Conservation (phyloP, 2,113 vertebrate species). For the Sinocyclocheilus grahami region DNA sequence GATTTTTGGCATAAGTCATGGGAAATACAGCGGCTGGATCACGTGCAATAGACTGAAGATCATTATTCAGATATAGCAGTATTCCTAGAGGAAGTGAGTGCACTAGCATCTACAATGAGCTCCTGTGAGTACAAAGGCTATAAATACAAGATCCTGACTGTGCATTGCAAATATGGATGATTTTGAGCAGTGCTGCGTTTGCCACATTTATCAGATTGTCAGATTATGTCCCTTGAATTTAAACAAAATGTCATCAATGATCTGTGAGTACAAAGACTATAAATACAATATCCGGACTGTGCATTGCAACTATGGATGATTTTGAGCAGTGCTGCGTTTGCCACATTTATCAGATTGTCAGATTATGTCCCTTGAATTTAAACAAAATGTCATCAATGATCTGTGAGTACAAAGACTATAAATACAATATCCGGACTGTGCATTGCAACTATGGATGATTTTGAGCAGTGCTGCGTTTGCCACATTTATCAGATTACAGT, state of each 20-base stretch:
- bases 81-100: neutral
- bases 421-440: conserved; percentile 2
- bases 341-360: neutral
- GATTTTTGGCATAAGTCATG: neutral
- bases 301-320: conserved; percentile 3
- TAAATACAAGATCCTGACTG: conserved; percentile 9
- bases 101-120: neutral
- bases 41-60: conserved; percentile 3
- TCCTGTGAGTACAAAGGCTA: conserved; percentile 5
- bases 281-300: conserved; percentile 19
- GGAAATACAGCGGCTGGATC: neutral
- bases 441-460: conserved; percentile 18
- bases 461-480: neutral
- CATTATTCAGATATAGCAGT: conserved; percentile 15
- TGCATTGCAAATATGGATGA: conserved; percentile 18
- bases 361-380: too few species aligned
- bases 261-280: neutral
- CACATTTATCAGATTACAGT: neutral
- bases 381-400: too few species aligned
- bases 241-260: neutral
- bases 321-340: neutral
- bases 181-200: neutral
- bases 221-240: neutral
- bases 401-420: conserved; percentile 8
- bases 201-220: neutral